These are phyloP conservation scores for Gnathonemus longibarbis DNA, from an alignment of 2,113 vertebrate genomes.

Conservation along the genomic window DNA sequence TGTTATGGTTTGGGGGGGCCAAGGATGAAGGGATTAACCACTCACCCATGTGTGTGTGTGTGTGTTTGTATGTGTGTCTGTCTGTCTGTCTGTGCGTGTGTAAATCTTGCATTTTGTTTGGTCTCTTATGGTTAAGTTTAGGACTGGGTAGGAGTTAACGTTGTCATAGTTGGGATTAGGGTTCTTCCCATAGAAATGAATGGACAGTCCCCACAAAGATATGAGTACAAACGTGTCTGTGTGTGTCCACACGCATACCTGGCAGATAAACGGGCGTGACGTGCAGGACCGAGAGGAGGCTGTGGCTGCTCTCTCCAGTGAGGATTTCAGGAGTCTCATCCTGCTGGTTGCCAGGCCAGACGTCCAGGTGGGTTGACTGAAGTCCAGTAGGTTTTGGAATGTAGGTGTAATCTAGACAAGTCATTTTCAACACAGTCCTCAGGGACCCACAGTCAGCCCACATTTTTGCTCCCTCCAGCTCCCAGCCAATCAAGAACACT, in stretches of 20 bases:
- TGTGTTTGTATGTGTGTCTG: too few species aligned
- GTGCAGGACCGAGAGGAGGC: constrained; percentile 84
- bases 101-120: background rate
- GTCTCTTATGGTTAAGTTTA: background rate
- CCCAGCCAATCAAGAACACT: background rate
- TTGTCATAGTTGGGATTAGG: background rate
- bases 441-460: background rate
- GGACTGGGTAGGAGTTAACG: background rate
- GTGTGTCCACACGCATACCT: constrained; percentile 57
- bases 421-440: background rate
- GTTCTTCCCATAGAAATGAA: background rate
- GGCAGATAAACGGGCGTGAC: constrained; percentile 90
- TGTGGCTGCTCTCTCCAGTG: constrained; percentile 78
- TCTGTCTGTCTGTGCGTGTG: constrained; percentile 17
- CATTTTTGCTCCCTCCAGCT: background rate
- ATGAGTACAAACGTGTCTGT: constrained; percentile 37
- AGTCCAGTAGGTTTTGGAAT: background rate
- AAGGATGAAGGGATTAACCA: background rate
- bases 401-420: background rate
- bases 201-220: background rate
- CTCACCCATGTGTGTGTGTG: background rate
- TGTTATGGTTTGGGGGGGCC: background rate
- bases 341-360: constrained; percentile 84
- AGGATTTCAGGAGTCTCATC: constrained; percentile 77
- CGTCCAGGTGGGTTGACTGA: constrained; percentile 69